phyloP scores from a whole-genome alignment of 92 coral and sea anemone species.

The Meandrina meandrites region DNA sequence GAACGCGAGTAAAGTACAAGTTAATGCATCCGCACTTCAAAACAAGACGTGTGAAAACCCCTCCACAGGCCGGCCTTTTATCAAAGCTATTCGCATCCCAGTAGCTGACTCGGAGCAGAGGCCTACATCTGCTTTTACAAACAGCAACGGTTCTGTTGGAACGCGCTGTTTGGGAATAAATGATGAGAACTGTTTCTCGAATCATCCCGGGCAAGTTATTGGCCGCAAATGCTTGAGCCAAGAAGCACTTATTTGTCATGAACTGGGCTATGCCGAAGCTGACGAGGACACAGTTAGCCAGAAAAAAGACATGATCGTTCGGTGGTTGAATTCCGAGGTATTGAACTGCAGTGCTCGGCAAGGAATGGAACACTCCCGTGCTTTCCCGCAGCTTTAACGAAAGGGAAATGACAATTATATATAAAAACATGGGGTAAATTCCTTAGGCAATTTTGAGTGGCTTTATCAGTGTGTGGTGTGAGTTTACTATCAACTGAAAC shows the following conservation, averaged over 20 bases:
- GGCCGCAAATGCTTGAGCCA: conserved; percentile 20
- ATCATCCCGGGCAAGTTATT: not conserved
- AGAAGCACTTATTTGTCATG: conserved; percentile 28
- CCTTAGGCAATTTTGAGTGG: not conserved
- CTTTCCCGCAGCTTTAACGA: conserved; percentile 12
- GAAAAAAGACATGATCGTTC: conserved; percentile 30
- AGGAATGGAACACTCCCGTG: not conserved
- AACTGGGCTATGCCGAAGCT: not conserved
- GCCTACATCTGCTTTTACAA: conserved; percentile 6
- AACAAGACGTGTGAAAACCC: not conserved
- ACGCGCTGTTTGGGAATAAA: not conserved
- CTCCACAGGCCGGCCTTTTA: not conserved
- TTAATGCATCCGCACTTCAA: not conserved
- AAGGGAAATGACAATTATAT: not conserved
- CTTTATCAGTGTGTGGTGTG: not conserved
- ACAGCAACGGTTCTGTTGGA: not conserved
- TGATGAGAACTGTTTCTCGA: not conserved
- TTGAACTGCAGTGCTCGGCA: not conserved
- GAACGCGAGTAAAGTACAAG: not conserved
- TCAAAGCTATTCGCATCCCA: not conserved
- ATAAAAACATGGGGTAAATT: not conserved
- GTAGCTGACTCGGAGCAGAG: not conserved
- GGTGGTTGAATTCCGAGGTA: conserved; percentile 27
- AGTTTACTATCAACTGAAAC: not conserved
- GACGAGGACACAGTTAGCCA: conserved; percentile 1